These are phyloP conservation scores for Coelopa frigida DNA, from an alignment of 1,140 invertebrate genomes.

Conservation along the genomic window DNA sequence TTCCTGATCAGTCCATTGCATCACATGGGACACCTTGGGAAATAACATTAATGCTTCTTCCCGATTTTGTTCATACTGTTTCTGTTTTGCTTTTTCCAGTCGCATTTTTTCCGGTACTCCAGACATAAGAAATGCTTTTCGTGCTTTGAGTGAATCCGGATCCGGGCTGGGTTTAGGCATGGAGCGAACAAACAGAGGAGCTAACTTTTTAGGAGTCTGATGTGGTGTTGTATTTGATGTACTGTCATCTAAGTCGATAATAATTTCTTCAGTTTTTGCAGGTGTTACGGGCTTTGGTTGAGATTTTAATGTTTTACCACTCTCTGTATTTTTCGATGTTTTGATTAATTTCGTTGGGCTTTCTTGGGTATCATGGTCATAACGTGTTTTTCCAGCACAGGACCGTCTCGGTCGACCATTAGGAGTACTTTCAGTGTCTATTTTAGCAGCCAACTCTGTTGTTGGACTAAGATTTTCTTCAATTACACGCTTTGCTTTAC, in stretches of 20 bases:
- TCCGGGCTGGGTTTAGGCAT: constrained; percentile 49
- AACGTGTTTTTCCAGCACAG: constrained; percentile 33
- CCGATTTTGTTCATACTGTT: constrained; percentile 33
- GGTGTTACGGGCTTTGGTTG: neutral
- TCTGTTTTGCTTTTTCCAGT: constrained; percentile 46
- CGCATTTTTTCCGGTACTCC: constrained; percentile 52
- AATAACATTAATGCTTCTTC: constrained; percentile 46
- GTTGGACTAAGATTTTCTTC: neutral
- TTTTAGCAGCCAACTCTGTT: neutral
- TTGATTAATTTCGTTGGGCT: constrained; percentile 23
- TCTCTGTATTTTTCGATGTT: neutral
- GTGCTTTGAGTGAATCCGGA: constrained; percentile 49
- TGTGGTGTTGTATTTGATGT: constrained; percentile 14
- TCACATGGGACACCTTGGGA: constrained; percentile 49
- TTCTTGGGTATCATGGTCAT: constrained; percentile 32
- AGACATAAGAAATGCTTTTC: constrained; percentile 53
- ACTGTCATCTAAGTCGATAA: constrained; percentile 31
- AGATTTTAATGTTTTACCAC: neutral
- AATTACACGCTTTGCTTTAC: neutral
- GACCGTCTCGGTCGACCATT: constrained; percentile 31
- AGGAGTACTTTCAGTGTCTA: constrained; percentile 14
- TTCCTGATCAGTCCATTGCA: constrained; percentile 6
- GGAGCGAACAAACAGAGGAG: constrained; percentile 53
- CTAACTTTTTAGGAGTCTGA: constrained; percentile 45
- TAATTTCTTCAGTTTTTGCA: constrained; percentile 16